Evolutionary conservation across 2,888 invertebrate species (phyloP), one percentile per base, ranked within the genome.

Genomic region (Trilocha varians): DNA sequence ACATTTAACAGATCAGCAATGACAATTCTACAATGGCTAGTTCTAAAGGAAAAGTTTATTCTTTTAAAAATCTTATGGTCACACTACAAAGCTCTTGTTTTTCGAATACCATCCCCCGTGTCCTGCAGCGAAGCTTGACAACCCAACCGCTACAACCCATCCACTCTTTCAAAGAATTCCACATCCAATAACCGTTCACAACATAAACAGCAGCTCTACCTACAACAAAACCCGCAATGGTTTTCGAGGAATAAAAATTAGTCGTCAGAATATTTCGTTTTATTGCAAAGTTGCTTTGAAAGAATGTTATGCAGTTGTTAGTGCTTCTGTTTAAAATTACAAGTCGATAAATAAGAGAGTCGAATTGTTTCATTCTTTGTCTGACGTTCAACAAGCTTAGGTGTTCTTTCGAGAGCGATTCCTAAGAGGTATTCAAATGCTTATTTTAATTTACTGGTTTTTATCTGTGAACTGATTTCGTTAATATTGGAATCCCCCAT

Each of bases 71-170:
- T 44, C 32, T 2, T 36, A 52, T 63, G 59, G 75, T 50, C 46
- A 59, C 53, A 51, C 49, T 60, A 68, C 46, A 43, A 51, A 71
- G 71, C 70, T 74, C 73, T 72, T 74, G 70, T 77, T 78, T 73
- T 74, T 69, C 66, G 58, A 65, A 62, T 61, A 55, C 59, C 57
- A 55, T 56, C 56, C 53, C 55, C 66, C 64, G 67, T 62, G 62
- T 77, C 79, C 78, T 66, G 78, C 68, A 53, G 78, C 49, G 78
- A 64, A 56, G 48, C 58, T 57, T 52, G 52, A 57, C 57, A 69
- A 60, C 25, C 64, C 64, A 67, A 70, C 59, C 45, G 48, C 40
- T 49, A 50, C 49, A 51, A 49, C 42, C 42, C 47, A 46, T 44
- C 44, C 48, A 35, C 41, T 44, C 42, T 49, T 46, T 45, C 48